These are phyloP conservation scores for Anoplophora glabripennis DNA, from an alignment of 1,140 invertebrate species.

Conservation along the genomic window DNA sequence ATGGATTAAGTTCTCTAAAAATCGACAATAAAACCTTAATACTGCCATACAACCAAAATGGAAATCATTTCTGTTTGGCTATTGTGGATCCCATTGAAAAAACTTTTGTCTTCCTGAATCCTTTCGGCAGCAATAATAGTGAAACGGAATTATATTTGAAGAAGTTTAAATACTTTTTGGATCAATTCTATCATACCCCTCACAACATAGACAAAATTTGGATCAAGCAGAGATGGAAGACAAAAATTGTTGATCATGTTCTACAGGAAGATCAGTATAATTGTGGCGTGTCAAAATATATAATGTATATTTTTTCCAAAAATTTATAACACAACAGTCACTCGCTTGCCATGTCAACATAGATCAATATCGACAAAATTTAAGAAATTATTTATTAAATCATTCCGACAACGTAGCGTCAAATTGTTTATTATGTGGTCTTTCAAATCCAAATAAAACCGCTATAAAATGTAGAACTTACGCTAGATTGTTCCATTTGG, in stretches of 20 bases:
- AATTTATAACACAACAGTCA: background rate
- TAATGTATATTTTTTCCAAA: slow-evolving; percentile 1
- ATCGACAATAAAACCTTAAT: background rate
- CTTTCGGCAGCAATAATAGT: background rate
- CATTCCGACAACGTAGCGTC: background rate
- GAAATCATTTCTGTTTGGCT: slow-evolving; percentile 5
- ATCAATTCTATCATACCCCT: background rate
- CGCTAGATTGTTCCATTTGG: too few relatives aligned
- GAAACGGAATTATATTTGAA: background rate
- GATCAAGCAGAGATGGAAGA: background rate
- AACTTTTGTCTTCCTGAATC: slow-evolving; percentile 4
- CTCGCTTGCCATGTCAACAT: background rate
- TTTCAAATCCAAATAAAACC: too few relatives aligned
- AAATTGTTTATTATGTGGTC: background rate
- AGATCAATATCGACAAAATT: background rate
- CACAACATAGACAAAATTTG: background rate
- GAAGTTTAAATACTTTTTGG: background rate
- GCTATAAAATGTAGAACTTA: too few relatives aligned
- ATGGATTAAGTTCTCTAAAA: background rate
- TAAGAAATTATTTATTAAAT: background rate
- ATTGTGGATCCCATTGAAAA: slow-evolving; percentile 2
- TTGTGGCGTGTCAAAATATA: background rate
- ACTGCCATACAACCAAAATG: background rate
- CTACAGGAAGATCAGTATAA: slow-evolving; percentile 4
- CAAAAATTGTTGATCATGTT: background rate